A percentile compares a stretch with the other conserved stretches of the same genome.
These are phyloP conservation scores for Nibea coibor DNA, from an alignment of 2,113 vertebrate species.

Conservation along the genomic window DNA sequence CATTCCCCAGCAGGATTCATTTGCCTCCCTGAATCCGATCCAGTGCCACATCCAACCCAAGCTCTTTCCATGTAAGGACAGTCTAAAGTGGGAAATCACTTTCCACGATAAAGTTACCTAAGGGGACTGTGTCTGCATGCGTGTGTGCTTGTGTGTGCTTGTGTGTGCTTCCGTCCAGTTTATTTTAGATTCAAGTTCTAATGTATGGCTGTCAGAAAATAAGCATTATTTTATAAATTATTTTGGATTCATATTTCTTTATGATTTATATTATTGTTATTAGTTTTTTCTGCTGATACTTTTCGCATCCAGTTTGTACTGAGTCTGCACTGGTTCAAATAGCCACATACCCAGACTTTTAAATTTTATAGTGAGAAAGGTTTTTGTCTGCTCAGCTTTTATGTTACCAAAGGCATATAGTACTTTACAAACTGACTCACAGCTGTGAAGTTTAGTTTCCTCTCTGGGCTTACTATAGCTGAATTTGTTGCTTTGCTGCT, in stretches of 20 bases:
- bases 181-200: background rate
- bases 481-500: background rate
- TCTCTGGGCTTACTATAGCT: background rate
- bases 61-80: slow-evolving; percentile 81
- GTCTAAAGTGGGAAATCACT: slow-evolving; percentile 76
- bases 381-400: background rate
- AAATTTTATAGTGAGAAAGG: background rate
- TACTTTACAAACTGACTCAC: background rate
- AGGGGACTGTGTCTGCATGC: slow-evolving; percentile 26
- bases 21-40: slow-evolving; percentile 71
- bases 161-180: background rate
- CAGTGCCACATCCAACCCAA: slow-evolving; percentile 59
- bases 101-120: slow-evolving; percentile 67
- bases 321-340: background rate
- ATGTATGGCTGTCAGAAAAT: background rate
- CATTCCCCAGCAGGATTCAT: slow-evolving; percentile 60
- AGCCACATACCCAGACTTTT: background rate
- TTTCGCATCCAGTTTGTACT: no score
- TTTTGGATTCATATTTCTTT: no score
- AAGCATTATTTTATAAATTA: no score
- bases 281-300: no score
- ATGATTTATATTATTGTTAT: no score
- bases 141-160: background rate
- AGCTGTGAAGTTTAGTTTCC: background rate
- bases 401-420: background rate